Evolutionary conservation across 2,797 vertebrate species (phyloP), one percentile per base, ranked within the genome.

Genomic region (Pangasius larnaudii): DNA sequence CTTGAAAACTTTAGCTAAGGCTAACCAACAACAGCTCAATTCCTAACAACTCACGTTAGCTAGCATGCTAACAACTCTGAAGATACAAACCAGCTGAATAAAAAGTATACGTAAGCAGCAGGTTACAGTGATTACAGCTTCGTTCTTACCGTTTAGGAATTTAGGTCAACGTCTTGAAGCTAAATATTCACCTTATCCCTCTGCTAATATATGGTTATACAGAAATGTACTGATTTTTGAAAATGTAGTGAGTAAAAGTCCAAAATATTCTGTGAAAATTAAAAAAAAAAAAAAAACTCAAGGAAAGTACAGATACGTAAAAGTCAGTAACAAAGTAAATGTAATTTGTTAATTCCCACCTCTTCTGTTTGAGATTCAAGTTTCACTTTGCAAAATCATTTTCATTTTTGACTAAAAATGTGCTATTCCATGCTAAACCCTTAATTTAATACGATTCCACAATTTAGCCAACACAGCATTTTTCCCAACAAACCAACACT

Each of bases 401-500:
- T n/a, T n/a, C n/a, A n/a, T n/a, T 30, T 79, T 53, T 4, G 33
- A 11, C 51, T 58, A 30, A 18, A 56, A 79, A 19, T 18, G 11
- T 1, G 18, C 10, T 5, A 53, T 27, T 53, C 18, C 5, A 5
- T 11, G 18, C n/a, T 14, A 84, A 84, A 53, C 49, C 61, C 63
- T 51, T 18, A 2, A 83, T 63, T 80, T 67, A 69, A 51, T 53
- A 30, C 19, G 19, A 84, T 51, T 69, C 14, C 30, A 53, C 82
- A 22, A 65, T 84, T 33, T 30, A 42, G 42, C 39, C 42, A 13
- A 61, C 33, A 0, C 27, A 46, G 39, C 80, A 36, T 9, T 84
- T 69, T 69, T 53, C 5, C 42, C n/a, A 69, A 56, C 65, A 53
- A 84, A 24, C 46, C 82, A 51, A 69, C 82, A 53, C 81, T 33